Evolutionary conservation across 2,888 invertebrate genomes (phyloP).

Genomic region (Melinaea menophilus): DNA sequence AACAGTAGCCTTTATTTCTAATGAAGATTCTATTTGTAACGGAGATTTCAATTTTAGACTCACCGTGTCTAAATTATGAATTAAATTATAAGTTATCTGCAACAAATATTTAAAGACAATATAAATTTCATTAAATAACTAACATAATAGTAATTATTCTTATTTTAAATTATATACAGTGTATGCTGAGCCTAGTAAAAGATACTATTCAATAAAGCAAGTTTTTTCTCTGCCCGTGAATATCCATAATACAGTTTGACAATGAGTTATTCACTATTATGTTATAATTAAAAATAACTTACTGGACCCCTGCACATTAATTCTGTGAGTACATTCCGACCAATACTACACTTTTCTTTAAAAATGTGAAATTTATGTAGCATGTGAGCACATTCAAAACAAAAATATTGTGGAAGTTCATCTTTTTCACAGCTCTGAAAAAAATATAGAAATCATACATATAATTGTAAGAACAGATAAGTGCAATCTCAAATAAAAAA

Average conservation of each 20-base stretch:
- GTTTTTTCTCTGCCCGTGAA: too few species aligned
- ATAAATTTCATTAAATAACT: background rate
- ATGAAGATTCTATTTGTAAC: slow-evolving; percentile 28
- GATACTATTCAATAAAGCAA: too few species aligned
- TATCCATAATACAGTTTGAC: too few species aligned
- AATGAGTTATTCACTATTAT: too few species aligned
- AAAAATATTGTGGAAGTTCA: slow-evolving; percentile 54
- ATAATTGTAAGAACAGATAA: background rate
- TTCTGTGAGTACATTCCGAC: slow-evolving; percentile 49
- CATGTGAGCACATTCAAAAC: slow-evolving; percentile 58
- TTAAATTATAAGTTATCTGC: slow-evolving; percentile 47
- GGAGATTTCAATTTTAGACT: slow-evolving; percentile 42
- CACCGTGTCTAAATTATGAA: slow-evolving; percentile 49
- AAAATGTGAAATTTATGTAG: slow-evolving; percentile 61
- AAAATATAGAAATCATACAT: slow-evolving; percentile 3
- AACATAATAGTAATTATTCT: too few species aligned
- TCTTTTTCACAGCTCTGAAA: slow-evolving; percentile 52
- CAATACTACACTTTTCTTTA: slow-evolving; percentile 57
- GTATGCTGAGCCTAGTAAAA: too few species aligned
- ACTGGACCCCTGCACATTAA: slow-evolving; percentile 52
- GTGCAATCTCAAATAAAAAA: too few species aligned
- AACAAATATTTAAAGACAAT: slow-evolving; percentile 26
- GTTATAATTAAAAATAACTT: slow-evolving; percentile 34
- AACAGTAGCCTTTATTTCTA: slow-evolving; percentile 7
- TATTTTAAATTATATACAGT: too few species aligned